These are phyloP conservation scores for Ophthalmotilapia sp. DNA, from an alignment of 2,113 vertebrate species.

Conservation along the genomic window DNA sequence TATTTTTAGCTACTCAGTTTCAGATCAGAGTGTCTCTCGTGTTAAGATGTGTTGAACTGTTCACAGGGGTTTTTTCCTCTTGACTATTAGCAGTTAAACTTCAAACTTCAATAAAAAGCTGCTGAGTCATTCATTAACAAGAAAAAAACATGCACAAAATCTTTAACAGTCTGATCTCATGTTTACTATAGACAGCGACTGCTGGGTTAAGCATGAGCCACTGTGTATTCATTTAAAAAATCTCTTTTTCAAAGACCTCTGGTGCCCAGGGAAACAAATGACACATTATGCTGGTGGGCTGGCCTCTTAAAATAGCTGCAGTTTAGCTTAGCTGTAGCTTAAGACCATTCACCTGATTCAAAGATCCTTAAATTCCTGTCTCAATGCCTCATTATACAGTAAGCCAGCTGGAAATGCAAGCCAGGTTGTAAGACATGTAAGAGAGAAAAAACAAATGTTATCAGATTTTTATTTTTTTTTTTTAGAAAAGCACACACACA, in stretches of 20 bases:
- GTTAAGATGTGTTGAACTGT: not conserved
- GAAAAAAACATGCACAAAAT: not conserved
- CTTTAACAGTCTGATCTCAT: not conserved
- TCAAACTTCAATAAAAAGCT: not conserved
- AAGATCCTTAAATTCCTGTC: constrained; percentile 18
- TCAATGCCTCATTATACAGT: constrained; percentile 25
- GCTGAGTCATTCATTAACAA: not conserved
- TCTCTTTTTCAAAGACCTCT: not conserved
- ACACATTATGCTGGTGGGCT: constrained; percentile 46
- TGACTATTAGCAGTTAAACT: not conserved
- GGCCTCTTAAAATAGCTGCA: constrained; percentile 35
- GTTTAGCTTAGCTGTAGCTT: constrained; percentile 30
- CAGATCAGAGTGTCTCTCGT: not conserved
- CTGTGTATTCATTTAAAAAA: not conserved
- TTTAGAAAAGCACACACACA: not conserved
- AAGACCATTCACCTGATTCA: constrained; percentile 62
- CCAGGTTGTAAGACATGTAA: not conserved
- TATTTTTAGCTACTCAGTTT: not conserved
- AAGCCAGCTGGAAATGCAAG: constrained; percentile 4
- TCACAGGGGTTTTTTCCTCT: not conserved
- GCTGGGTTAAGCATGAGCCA: not conserved
- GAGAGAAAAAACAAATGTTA: not conserved
- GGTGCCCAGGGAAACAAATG: constrained; percentile 44
- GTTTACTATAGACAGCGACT: not conserved
- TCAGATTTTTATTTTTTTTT: too few relatives aligned